Base-by-base conservation (phyloP, 2,888 invertebrate species). In the Perizoma flavofasciatum region DNA sequence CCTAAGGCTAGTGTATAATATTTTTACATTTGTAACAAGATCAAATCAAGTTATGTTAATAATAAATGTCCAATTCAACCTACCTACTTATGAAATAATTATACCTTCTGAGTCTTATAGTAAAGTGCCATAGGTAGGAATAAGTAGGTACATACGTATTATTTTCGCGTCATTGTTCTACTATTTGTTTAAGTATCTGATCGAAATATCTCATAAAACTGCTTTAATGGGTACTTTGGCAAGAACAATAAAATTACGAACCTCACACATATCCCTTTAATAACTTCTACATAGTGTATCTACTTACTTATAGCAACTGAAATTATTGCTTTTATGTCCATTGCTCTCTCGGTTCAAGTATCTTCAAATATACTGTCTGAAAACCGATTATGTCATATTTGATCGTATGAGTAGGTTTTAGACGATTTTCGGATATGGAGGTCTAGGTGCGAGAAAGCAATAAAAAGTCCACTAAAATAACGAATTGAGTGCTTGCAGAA, bases 171-270 rank as follows among this genome's bases (percentile, higher is more conserved):
- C 60, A 49, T 59, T 57, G 46, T 46, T 50, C 55, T 52, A 55
- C 55, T 64, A 63, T 63, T 63, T 61, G 64, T 64, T 58, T 54
- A 50, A 66, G 49, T 66, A 47, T 66, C 65, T 64, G 61, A 63
- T 69, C 63, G 65, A 64, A 60, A 67, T 61, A 62, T 61, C 54
- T 60, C 74, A 78, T 85, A 83, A 85, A 84, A 80, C 79, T 69
- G 68, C 73, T 74, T 78, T 85, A 80, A 85, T 83, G 79, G 78
- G 71, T 74, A 82, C 81, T 82, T 82, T 11, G 22, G 67, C 65
- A 70, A 66, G 64, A 71, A 68, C 69, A 75, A 76, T 86, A 83
- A 85, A 84, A 79, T 72, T 63, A 67, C 67, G 58, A 68, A 65
- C 60, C 67, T 65, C 65, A 64, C 68, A 66, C 64, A 63, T 63